Evolutionary conservation across 2,888 invertebrate species (phyloP).

Genomic region (Bimastos eiseni): DNA sequence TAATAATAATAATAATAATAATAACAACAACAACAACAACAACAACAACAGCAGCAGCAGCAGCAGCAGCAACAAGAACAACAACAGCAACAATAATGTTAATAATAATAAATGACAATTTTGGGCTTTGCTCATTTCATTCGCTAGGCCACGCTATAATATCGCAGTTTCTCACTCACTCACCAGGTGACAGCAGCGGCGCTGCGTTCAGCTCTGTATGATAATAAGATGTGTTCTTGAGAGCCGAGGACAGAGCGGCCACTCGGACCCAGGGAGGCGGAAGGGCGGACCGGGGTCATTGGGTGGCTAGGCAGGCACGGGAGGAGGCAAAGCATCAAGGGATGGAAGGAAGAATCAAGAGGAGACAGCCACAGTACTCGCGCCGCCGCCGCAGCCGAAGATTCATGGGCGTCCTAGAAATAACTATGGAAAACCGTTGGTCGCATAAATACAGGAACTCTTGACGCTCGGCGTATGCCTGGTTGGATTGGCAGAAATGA

Average conservation of each 20-base stretch:
- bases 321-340: neutral
- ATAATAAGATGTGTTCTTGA: neutral
- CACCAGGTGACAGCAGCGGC: neutral
- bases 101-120: too few relatives aligned
- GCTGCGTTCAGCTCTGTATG: neutral
- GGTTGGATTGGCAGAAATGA: too few relatives aligned
- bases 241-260: neutral
- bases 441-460: neutral
- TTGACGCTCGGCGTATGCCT: too few relatives aligned
- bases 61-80: too few relatives aligned
- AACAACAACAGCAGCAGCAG: too few relatives aligned
- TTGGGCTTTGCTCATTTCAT: too few relatives aligned
- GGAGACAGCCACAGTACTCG: neutral
- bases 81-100: too few relatives aligned
- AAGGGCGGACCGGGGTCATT: neutral
- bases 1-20: too few relatives aligned
- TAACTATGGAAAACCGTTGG: neutral
- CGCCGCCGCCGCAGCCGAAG: neutral
- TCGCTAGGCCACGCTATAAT: neutral
- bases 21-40: too few relatives aligned
- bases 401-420: neutral
- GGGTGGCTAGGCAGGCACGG: neutral
- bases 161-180: neutral
- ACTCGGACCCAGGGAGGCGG: neutral
- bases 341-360: neutral